These are phyloP conservation scores for Lycocorax pyrrhopterus DNA, from an alignment of 2,113 vertebrate species.

Conservation along the genomic window DNA sequence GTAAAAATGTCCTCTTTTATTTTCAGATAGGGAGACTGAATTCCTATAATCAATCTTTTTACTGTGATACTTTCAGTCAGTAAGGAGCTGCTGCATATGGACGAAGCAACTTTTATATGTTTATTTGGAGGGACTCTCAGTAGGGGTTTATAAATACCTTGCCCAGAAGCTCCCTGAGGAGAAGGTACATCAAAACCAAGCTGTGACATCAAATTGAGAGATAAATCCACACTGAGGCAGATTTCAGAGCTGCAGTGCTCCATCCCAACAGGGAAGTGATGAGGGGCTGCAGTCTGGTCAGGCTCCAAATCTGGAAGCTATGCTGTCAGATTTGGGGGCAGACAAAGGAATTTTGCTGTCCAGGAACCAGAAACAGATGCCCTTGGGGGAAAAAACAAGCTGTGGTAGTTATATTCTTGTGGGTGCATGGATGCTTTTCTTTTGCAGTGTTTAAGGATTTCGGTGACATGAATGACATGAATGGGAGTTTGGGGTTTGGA, in stretches of 20 bases:
- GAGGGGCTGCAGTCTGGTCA: background rate
- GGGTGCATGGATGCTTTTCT: background rate
- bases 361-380: background rate
- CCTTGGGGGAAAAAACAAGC: background rate
- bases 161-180: background rate
- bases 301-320: background rate
- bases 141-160: background rate
- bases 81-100: background rate
- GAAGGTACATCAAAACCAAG: constrained; percentile 19
- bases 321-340: background rate
- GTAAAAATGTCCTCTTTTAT: background rate
- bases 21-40: background rate
- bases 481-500: background rate
- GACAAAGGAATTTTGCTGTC: background rate
- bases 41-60: background rate
- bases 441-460: background rate
- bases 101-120: background rate
- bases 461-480: background rate
- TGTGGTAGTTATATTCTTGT: background rate
- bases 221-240: background rate
- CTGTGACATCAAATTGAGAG: constrained; percentile 12
- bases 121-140: background rate
- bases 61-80: background rate
- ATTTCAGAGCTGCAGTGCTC: background rate
- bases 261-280: background rate